These are phyloP conservation scores for Hystrix cristata DNA, from an alignment of 2,113 vertebrate species.

Conservation along the genomic window DNA sequence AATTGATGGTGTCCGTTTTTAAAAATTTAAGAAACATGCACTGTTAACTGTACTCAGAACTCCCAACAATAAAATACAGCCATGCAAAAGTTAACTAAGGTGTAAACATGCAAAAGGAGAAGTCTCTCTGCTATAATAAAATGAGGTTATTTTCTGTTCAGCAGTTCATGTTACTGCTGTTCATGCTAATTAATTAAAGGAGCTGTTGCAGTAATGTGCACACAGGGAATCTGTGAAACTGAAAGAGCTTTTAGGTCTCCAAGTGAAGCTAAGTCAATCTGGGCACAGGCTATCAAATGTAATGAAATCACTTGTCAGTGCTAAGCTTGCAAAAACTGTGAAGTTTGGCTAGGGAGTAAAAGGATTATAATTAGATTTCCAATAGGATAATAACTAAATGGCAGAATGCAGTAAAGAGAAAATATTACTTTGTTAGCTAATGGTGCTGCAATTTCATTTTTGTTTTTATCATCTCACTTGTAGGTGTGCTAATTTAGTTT, in stretches of 20 bases:
- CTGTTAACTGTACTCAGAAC: conserved; percentile 78
- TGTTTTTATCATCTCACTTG: conserved; percentile 90
- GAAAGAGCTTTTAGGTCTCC: conserved; percentile 92
- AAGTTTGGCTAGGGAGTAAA: conserved; percentile 95
- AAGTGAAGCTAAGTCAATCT: conserved; percentile 92
- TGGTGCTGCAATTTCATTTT: conserved; percentile 89
- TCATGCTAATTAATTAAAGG: conserved; percentile 95
- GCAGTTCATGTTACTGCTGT: conserved; percentile 94
- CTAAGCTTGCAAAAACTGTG: conserved; percentile 96
- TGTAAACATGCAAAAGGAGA: conserved; percentile 90
- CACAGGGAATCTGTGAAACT: conserved; percentile 93
- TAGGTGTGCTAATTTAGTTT: conserved; percentile 91
- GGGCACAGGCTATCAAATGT: conserved; percentile 93
- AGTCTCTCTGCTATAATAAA: conserved; percentile 91
- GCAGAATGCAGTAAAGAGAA: conserved; percentile 92
- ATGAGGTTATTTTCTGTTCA: conserved; percentile 94
- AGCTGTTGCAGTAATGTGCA: conserved; percentile 92
- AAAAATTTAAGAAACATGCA: conserved; percentile 79
- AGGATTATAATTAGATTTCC: conserved; percentile 96
- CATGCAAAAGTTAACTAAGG: conserved; percentile 90
- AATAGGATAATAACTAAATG: conserved; percentile 95
- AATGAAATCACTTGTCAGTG: conserved; percentile 97
- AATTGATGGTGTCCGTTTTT: conserved; percentile 70
- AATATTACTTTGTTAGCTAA: conserved; percentile 93
- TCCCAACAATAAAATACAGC: conserved; percentile 85